A percentile compares a stretch with the other conserved stretches of the same genome.
These are phyloP conservation scores for Didymodactylos carnosus DNA, from an alignment of 2,888 invertebrate genomes.

Conservation along the genomic window DNA sequence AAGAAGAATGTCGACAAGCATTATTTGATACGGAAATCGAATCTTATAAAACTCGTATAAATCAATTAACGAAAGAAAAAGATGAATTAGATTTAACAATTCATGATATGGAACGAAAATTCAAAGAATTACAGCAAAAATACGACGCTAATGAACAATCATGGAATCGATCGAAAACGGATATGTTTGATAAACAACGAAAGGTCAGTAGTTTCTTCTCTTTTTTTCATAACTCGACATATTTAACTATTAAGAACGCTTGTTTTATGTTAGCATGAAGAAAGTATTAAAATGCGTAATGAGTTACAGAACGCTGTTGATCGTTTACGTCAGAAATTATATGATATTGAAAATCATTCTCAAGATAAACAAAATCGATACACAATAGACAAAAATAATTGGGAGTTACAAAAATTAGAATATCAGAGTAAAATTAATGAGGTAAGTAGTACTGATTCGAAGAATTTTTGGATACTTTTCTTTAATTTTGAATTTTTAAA, in stretches of 20 bases:
- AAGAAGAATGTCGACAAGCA: background rate
- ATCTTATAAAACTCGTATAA: background rate
- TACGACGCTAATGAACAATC: background rate
- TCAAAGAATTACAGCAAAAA: background rate
- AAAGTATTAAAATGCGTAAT: constrained; percentile 9
- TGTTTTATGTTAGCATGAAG: background rate
- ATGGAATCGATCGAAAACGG: background rate
- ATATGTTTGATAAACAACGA: background rate
- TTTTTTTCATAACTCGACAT: background rate
- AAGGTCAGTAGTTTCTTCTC: background rate
- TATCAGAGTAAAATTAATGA: constrained; percentile 5
- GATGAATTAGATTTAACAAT: background rate
- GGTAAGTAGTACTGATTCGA: background rate
- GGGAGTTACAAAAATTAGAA: constrained; percentile 7
- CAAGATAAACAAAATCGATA: constrained; percentile 12
- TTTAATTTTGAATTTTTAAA: too few species aligned
- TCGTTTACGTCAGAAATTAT: constrained; percentile 8
- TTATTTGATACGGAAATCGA: background rate
- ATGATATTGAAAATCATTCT: constrained; percentile 7
- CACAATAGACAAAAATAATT: constrained; percentile 9
- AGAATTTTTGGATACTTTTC: background rate
- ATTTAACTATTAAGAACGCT: background rate
- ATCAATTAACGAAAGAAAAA: background rate
- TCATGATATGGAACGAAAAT: background rate
- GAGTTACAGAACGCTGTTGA: constrained; percentile 14